Evolutionary conservation across 2,113 vertebrate genomes (phyloP), one percentile per base, ranked within the genome.

Genomic region (Atractosteus spatula): DNA sequence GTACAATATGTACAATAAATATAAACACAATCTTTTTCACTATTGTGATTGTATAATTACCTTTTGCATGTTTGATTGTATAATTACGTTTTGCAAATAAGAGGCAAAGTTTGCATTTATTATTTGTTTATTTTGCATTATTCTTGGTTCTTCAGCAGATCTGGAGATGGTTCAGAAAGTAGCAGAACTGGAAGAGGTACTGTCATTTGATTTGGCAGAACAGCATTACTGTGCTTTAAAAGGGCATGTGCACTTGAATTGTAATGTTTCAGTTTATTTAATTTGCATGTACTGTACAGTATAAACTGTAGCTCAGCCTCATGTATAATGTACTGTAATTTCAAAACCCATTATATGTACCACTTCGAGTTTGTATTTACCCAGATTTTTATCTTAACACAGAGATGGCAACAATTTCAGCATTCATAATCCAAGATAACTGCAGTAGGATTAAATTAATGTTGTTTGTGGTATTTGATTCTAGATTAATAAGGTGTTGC

Each of bases 161-260:
- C 10, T 84, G 47, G 79, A 87, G 55, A 51, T 89, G 83, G 79
- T 75, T 8, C 81, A 76, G 14, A 88, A 79, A 81, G 41, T 85
- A 70, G 74, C 85, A 57, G 82, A 88, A 71, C 74, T 91, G 12
- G 81, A 90, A 10, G 75, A 87, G 88, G 91, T 91, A 80, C 29
- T 29, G 29, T 29, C 29, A 29, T 29, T 29, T 29, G 29, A 29
- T 29, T 29, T 29, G 29, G 29, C 29, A 29, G 29, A 29, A 1
- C 29, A 29, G 29, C 29, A 29, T 29, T 29, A 29, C 29, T 29
- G 29, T 29, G 29, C 29, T 29, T 29, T 29, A 29, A 29, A 29
- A 29, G 29, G 29, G 29, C 29, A 29, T 29, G 29, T 29, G 29
- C 29, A 29, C 29, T 29, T 54, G 56, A 29, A 16, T 13, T 4